Evolutionary conservation across 2,888 invertebrate genomes (phyloP).

Genomic region (Andricus quercusramuli): DNA sequence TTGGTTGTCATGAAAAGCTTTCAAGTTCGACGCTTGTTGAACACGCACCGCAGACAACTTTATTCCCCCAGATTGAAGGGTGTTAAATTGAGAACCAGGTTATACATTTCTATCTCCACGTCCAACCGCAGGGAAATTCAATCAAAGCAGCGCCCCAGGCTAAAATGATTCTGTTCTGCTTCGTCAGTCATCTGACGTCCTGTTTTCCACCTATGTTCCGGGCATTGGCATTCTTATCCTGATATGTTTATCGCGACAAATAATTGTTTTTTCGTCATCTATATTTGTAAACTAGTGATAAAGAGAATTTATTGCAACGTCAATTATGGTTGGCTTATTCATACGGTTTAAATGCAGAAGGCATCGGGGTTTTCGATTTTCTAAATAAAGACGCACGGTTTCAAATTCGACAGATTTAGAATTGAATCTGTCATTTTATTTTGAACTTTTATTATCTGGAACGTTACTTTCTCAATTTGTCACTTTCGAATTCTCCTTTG

Average conservation of each 20-base stretch:
- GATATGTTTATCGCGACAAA: neutral
- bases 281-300: neutral
- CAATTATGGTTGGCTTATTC: too few species aligned
- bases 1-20: conserved; percentile 26
- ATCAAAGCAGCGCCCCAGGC: conserved; percentile 6
- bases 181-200: neutral
- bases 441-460: too few species aligned
- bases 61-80: conserved; percentile 7
- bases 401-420: too few species aligned
- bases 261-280: too few species aligned
- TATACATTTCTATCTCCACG: conserved; percentile 21
- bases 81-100: conserved; percentile 21
- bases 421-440: too few species aligned
- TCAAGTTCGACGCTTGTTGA: conserved; percentile 27
- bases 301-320: too few species aligned
- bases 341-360: too few species aligned
- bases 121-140: conserved; percentile 21
- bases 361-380: too few species aligned
- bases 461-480: too few species aligned
- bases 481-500: too few species aligned
- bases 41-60: neutral
- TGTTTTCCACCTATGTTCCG: neutral
- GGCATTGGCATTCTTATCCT: neutral
- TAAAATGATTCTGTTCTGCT: conserved; percentile 25
- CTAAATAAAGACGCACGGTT: too few species aligned